phyloP scores from a whole-genome alignment of 2,797 vertebrate genomes.

The Xenopus petersii region DNA sequence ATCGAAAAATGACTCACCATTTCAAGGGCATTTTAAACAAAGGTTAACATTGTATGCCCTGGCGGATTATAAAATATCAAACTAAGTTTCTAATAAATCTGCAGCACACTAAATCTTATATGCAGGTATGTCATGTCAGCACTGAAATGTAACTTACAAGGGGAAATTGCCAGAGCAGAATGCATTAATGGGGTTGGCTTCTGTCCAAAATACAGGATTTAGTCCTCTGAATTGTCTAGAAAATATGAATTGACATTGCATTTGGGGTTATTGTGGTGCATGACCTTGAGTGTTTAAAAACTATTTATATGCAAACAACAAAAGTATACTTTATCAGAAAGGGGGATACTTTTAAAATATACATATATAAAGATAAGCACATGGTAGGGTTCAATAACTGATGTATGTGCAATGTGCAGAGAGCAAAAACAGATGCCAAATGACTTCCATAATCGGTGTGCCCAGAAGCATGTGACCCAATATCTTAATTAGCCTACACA shows the following conservation, averaged over 20 bases:
- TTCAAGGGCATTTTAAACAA: slow-evolving; percentile 23
- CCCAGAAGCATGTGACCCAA: too few species aligned
- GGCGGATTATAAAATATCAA: slow-evolving; percentile 27
- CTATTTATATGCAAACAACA: slow-evolving; percentile 35
- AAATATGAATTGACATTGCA: slow-evolving; percentile 27
- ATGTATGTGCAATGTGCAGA: too few species aligned
- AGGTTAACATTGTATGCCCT: slow-evolving; percentile 21
- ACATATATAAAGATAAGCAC: too few species aligned
- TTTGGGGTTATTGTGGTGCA: slow-evolving; percentile 13
- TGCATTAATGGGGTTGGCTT: slow-evolving; percentile 32
- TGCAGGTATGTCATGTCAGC: slow-evolving; percentile 36
- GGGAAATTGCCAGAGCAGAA: slow-evolving; percentile 37
- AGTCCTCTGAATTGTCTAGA: slow-evolving; percentile 11
- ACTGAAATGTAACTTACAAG: slow-evolving; percentile 28
- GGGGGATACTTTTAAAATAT: neutral
- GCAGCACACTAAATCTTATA: slow-evolving; percentile 31
- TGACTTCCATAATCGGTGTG: too few species aligned
- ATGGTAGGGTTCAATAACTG: too few species aligned
- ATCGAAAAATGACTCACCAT: too few species aligned
- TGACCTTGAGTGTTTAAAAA: slow-evolving; percentile 31
- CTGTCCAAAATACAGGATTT: slow-evolving; percentile 40
- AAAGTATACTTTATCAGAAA: neutral
- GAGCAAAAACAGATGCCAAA: too few species aligned
- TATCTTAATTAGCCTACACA: too few species aligned
- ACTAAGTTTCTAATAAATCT: slow-evolving; percentile 7